Evolutionary conservation across 2,113 vertebrate genomes (phyloP), one percentile per base, ranked within the genome.

Genomic region (Apeltes quadracus): DNA sequence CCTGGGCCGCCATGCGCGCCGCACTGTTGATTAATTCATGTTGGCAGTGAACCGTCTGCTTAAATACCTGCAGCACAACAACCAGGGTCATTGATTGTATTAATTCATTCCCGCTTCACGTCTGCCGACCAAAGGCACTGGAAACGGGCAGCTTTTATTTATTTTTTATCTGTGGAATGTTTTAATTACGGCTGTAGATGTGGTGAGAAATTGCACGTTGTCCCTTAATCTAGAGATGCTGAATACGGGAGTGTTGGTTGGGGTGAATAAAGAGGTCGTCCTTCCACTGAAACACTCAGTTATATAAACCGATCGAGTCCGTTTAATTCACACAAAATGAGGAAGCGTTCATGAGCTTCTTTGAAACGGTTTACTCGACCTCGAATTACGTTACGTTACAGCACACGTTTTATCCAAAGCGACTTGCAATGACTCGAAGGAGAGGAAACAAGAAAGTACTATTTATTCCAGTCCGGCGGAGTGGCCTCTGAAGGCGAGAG

Each of bases 11-110:
- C 56, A 75, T 62, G 54, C 76, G 71, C 46, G 32, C 80, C 74
- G 18, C 16, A 53, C 27, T 5, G 27, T 54, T 79, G 75, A 92
- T 89, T 79, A 81, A 84, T 83, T 84, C 54, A 59, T 25, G 34
- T 62, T 81, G 81, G 72, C 69, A 77, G 65, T 64, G 41, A 66
- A 53, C 73, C 78, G 71, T 76, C 70, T 20, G 67, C 63, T 55
- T 83, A 83, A 87, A 87, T 84, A 80, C 71, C 72, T 81, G 75
- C 79, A 68, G 67, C 61, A 62, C 75, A 84, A 77, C 82, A 70
- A 78, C 78, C 61, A 22, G 72, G 66, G 79, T 81, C 84, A 80
- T 84, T 87, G 81, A 82, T 78, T 77, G 78, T 84, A 71, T 74
- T 79, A 76, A 69, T 64, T 81, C 81, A 87, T 85, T 78, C 85